phyloP scores from a whole-genome alignment of 1,140 invertebrate species.

The Pachypsylla venusta region DNA sequence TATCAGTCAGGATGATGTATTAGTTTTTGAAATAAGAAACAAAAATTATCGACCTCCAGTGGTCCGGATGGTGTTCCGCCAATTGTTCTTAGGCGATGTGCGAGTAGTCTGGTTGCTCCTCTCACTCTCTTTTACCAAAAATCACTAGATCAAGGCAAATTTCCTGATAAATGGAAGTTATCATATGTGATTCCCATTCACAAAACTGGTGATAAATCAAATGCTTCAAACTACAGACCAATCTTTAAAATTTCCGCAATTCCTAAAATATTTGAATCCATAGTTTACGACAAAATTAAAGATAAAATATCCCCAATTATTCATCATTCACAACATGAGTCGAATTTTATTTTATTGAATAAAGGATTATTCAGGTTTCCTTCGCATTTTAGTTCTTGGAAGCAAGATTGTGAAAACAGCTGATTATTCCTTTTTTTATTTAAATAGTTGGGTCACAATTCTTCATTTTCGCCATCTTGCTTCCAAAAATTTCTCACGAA shows the following conservation, averaged over 20 bases:
- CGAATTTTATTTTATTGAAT: no score
- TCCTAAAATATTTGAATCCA: constrained; percentile 18
- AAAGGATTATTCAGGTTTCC: no score
- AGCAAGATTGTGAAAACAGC: no score
- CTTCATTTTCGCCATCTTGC: no score
- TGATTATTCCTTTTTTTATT: no score
- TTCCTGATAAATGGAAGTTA: constrained; percentile 14
- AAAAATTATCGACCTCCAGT: not conserved
- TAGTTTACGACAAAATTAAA: not conserved
- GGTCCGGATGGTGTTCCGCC: not conserved
- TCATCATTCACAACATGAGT: no score
- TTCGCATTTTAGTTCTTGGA: no score
- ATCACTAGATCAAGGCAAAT: not conserved
- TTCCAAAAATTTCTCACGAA: no score
- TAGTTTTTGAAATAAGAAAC: no score
- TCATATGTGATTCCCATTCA: constrained; percentile 15
- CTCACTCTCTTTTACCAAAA: not conserved
- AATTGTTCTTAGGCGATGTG: not conserved
- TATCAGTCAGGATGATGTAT: no score
- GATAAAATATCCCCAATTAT: no score
- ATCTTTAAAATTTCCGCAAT: constrained; percentile 19
- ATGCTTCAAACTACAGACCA: constrained; percentile 20
- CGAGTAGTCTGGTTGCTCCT: not conserved
- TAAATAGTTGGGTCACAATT: no score
- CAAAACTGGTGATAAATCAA: constrained; percentile 15